Base-by-base conservation (phyloP, 1,140 invertebrate species). In the Drosophila pseudoananassae region DNA sequence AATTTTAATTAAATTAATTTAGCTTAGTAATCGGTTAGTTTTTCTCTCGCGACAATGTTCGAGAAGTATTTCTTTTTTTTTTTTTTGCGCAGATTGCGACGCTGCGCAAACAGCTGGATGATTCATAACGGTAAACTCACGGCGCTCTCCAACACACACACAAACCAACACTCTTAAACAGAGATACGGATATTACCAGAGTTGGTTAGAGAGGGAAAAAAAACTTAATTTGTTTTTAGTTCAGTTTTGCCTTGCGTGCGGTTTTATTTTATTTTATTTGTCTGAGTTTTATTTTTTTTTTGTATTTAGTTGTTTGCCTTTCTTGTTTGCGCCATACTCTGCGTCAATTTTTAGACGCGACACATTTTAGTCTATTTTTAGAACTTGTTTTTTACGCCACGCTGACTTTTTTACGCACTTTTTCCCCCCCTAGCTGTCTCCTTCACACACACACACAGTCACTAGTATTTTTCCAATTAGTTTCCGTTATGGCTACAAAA, bases 31-130 rank as follows among this genome's bases (percentile, higher is more conserved):
- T 53, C 56, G 63, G 43, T 69, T 56, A 20, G 20, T 81, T 76
- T 78, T 66, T 54, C 52, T 58, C 55, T 53, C 23, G 33, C 73
- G 25, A 49, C 51, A 69, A 49, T 56, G 60, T 75, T 75, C 71
- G 71, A 75, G 72, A 75, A 75, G 50, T 75, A 58, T 43, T 43
- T 43, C 40, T 4, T 75, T 74, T 74, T 47, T 75, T 74, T 74
- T 47, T 63, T 72, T 79, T 68, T 81, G 78, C 78, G 78, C 78
- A 81, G 78, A 81, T 71, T 61, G 61, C 47, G 45, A 69, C 66
- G 80, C 80, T 84, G 80, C 80, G 80, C 80, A 84, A 84, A 69
- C 80, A 76, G 80, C 79, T 83, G 80, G 40, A 73, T 84, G 80
- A 84, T 56, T 84, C 80, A 84, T 79, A 84, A 84, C 80, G 72